phyloP scores from a whole-genome alignment of 2,113 vertebrate genomes.

The Phaetusa simplex region DNA sequence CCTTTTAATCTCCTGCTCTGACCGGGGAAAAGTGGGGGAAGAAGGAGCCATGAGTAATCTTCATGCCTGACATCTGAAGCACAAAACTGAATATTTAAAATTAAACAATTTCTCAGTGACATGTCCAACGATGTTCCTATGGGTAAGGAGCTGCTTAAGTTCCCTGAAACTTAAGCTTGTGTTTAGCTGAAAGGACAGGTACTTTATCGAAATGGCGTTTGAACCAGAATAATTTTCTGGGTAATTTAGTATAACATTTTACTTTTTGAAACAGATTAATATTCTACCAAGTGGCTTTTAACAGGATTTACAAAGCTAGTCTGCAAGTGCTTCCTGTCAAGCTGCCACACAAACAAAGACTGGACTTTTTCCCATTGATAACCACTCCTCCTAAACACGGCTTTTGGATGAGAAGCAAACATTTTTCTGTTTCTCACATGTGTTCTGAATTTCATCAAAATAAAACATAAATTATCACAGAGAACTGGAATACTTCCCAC shows the following conservation, averaged over 20 bases:
- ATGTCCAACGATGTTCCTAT: accelerated
- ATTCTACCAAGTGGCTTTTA: background rate
- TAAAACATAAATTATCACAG: background rate
- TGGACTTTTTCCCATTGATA: background rate
- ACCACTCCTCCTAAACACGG: background rate
- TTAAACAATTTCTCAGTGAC: background rate
- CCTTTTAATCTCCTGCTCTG: background rate
- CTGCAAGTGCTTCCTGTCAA: background rate
- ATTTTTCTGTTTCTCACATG: background rate
- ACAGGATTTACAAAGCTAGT: background rate
- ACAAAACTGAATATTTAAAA: background rate
- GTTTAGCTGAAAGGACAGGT: background rate
- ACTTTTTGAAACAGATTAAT: background rate
- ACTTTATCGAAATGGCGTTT: background rate
- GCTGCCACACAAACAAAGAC: background rate
- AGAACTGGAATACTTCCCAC: background rate
- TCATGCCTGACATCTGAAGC: background rate
- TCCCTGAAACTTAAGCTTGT: background rate
- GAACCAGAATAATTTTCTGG: background rate
- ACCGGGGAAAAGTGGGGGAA: background rate
- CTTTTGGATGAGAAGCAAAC: background rate
- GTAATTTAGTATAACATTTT: background rate
- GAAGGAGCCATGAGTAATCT: background rate
- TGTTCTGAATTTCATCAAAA: background rate
- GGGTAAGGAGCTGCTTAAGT: background rate